These are phyloP conservation scores for Oncorhynchus nerka DNA, from an alignment of 2,113 vertebrate species.

Conservation along the genomic window DNA sequence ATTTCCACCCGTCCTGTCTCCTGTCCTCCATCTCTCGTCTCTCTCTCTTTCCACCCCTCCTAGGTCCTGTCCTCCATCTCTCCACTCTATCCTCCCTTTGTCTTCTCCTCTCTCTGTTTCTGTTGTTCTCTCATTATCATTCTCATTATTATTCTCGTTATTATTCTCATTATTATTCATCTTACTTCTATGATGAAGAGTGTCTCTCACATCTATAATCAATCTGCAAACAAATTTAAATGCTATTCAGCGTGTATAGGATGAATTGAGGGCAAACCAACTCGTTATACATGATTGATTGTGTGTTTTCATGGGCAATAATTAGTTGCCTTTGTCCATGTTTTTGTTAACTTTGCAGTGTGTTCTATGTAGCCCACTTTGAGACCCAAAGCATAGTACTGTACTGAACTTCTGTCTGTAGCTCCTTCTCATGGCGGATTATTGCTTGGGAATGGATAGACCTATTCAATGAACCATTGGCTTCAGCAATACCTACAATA, in stretches of 20 bases:
- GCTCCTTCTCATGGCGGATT: not conserved
- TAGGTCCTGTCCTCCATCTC: not conserved
- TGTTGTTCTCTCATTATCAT: constrained; percentile 40
- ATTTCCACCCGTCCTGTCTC: not conserved
- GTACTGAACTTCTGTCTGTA: not conserved
- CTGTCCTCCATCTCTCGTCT: too few relatives aligned
- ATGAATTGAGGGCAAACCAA: constrained; percentile 59
- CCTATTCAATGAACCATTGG: too few relatives aligned
- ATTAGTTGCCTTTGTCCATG: constrained; percentile 53
- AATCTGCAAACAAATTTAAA: constrained; percentile 63
- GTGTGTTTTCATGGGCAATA: constrained; percentile 41
- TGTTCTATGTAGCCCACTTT: constrained; percentile 37
- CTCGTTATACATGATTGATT: constrained; percentile 73
- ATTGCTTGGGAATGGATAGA: too few relatives aligned
- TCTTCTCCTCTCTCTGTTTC: constrained; percentile 17
- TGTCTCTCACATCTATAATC: constrained; percentile 58
- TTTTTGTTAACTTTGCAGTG: constrained; percentile 8
- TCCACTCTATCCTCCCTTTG: not conserved
- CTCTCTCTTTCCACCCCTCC: not conserved
- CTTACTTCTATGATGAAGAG: constrained; percentile 58
- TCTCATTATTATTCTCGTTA: constrained; percentile 33
- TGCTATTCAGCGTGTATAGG: constrained; percentile 56
- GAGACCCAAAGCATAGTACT: not conserved
- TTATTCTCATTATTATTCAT: constrained; percentile 58
- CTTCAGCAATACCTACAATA: too few relatives aligned